Percentiles rank a stretch among this genome's conserved stretches.
Evolutionary conservation across 92 coral and sea anemone species (phyloP).

Genomic region (Palythoa caribaeorum): DNA sequence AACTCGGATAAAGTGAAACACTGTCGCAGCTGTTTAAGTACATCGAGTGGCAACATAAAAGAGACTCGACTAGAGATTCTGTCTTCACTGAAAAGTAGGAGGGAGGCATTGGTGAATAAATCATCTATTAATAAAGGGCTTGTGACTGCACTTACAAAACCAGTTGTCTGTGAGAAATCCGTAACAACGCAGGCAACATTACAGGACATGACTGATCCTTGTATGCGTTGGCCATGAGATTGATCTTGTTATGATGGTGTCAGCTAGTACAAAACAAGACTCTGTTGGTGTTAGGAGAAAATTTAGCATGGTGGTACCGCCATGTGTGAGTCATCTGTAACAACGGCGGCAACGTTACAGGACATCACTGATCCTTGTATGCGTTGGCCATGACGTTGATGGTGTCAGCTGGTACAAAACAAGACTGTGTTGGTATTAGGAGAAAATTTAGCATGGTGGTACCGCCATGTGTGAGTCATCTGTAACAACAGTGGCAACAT

Average conservation of each 20-base stretch:
- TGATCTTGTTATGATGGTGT: no score
- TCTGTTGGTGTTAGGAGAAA: neutral
- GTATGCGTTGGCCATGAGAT: conserved; percentile 26
- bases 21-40: neutral
- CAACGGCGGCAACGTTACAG: neutral
- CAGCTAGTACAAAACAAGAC: neutral
- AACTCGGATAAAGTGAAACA: neutral
- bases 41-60: conserved; percentile 26
- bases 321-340: neutral
- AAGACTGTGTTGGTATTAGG: neutral
- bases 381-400: conserved; percentile 27
- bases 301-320: no score
- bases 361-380: conserved; percentile 20
- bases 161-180: neutral
- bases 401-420: neutral
- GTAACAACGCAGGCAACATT: neutral
- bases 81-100: conserved; percentile 59
- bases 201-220: conserved; percentile 15
- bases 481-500: neutral
- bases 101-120: conserved; percentile 45
- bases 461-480: neutral
- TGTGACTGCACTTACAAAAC: neutral
- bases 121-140: neutral
- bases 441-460: no score
- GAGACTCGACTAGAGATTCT: conserved; percentile 63